phyloP scores from a whole-genome alignment of 2,888 invertebrate species.

The Beris chalybata region DNA sequence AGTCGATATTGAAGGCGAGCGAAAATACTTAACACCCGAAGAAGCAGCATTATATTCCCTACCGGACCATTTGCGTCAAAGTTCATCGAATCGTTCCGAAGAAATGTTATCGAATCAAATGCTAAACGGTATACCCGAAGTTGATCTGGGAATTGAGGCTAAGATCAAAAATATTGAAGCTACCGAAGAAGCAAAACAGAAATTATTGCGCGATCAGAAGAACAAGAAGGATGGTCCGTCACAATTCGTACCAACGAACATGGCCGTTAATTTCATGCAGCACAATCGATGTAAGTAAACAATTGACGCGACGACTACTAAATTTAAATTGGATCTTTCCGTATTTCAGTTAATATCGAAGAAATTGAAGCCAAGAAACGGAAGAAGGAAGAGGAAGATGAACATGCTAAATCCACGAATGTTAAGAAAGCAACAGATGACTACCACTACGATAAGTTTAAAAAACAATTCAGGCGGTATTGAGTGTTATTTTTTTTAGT shows the following conservation, averaged over 20 bases:
- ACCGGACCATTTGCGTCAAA: constrained; percentile 84
- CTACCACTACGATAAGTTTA: constrained; percentile 95
- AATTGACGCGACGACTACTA: background rate
- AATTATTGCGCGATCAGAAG: constrained; percentile 83
- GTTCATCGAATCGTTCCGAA: constrained; percentile 86
- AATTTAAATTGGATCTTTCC: constrained; percentile 25
- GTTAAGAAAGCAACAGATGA: constrained; percentile 95
- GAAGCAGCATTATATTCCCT: constrained; percentile 88
- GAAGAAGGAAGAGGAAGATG: constrained; percentile 59
- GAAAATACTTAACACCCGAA: constrained; percentile 79
- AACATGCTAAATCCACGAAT: constrained; percentile 63
- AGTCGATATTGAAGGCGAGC: constrained; percentile 55
- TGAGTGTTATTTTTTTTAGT: constrained; percentile 50
- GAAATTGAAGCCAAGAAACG: constrained; percentile 59
- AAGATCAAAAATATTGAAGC: constrained; percentile 99
- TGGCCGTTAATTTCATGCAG: constrained; percentile 98
- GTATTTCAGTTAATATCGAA: constrained; percentile 80
- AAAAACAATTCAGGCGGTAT: constrained; percentile 91
- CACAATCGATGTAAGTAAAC: constrained; percentile 83
- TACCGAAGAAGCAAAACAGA: constrained; percentile 97
- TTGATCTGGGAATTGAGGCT: constrained; percentile 98
- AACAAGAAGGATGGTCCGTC: constrained; percentile 92
- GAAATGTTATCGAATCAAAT: constrained; percentile 99
- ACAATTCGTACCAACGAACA: constrained; percentile 95
- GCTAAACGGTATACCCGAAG: constrained; percentile 99